Conservation (phyloP, 2,113 vertebrate genomes). For the Platycercus adscitus region DNA sequence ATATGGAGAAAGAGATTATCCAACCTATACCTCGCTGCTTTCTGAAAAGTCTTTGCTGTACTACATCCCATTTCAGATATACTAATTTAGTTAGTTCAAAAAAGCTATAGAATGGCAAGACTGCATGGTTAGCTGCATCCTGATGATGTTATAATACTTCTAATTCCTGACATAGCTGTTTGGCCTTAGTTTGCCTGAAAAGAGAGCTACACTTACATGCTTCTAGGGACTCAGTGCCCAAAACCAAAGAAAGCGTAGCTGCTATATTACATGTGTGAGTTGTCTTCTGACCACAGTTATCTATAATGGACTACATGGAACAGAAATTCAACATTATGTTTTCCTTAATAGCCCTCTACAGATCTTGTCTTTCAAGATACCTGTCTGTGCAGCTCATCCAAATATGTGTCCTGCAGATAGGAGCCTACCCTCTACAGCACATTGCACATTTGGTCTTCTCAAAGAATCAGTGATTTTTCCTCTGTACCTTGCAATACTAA, state of each 20-base stretch:
- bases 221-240: background rate
- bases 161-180: background rate
- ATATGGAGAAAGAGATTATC: background rate
- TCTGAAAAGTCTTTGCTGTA: background rate
- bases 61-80: background rate
- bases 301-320: background rate
- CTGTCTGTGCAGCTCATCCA: background rate
- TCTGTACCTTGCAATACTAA: slow-evolving; percentile 2
- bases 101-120: background rate
- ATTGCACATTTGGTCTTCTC: background rate
- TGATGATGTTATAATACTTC: background rate
- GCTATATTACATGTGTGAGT: background rate
- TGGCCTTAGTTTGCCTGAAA: background rate
- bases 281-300: background rate
- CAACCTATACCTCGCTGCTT: background rate
- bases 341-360: background rate
- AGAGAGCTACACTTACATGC: background rate
- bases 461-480: background rate
- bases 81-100: background rate
- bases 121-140: background rate
- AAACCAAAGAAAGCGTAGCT: background rate
- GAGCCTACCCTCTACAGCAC: background rate
- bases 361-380: background rate
- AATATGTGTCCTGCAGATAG: background rate
- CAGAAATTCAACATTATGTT: background rate